Conservation (phyloP, 2,797 vertebrate species). For the Urocyon cinereoargenteus region DNA sequence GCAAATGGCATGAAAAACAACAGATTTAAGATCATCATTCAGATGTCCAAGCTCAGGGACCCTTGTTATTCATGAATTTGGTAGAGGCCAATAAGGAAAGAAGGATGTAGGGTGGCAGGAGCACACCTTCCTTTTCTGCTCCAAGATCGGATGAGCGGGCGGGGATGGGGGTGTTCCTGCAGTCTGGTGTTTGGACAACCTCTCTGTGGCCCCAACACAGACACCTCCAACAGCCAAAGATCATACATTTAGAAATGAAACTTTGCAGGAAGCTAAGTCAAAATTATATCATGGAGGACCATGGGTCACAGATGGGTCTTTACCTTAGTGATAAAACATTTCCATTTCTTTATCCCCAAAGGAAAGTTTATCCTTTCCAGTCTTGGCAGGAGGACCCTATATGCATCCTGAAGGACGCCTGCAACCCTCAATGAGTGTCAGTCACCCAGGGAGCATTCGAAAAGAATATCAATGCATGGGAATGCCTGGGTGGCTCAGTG, state of each 20-base stretch:
- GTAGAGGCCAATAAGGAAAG: neutral
- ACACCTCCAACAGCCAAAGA: neutral
- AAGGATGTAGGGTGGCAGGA: no score
- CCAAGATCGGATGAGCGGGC: no score
- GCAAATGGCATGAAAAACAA: neutral
- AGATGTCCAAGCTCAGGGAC: neutral
- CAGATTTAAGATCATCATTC: neutral
- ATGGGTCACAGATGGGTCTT: neutral
- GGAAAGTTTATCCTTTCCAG: neutral
- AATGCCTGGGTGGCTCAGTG: no score
- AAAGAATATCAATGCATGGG: no score
- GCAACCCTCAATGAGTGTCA: neutral
- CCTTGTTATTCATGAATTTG: neutral
- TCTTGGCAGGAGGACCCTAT: neutral
- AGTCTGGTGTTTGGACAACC: neutral
- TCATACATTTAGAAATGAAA: neutral
- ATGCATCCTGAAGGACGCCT: fast-evolving
- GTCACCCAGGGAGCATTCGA: neutral
- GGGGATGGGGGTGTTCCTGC: no score
- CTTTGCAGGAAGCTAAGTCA: neutral
- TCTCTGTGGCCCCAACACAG: neutral
- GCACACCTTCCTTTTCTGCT: neutral
- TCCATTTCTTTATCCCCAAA: neutral
- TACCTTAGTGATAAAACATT: neutral
- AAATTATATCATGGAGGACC: neutral